Base-by-base conservation (phyloP, 2,113 vertebrate genomes). In the Urocolius indicus region DNA sequence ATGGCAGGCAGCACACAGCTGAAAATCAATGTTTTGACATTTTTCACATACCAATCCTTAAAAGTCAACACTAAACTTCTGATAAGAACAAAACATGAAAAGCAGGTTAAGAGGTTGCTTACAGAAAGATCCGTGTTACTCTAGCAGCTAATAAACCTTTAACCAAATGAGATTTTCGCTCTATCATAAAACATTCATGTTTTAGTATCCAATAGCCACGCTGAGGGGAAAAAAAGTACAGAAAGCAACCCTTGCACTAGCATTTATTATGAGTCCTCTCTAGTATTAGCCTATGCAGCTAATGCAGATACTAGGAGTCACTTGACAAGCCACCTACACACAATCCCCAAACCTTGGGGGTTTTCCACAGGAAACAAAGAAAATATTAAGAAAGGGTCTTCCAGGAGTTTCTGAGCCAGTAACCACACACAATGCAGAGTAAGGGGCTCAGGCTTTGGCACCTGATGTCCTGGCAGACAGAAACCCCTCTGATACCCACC, bases 21-120 rank as follows among this genome's bases (percentile, higher is more conserved):
- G 96, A 97, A 98, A 98, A 98, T 98, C 98, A 97, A 98, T 98
- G 98, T 98, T 98, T 97, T 98, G 98, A 97, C 95, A 34, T 98
- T 98, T 98, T 97, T 97, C 95, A 98, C 97, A 98, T 97, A 97
- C 96, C 96, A 93, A 96, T 98, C 98, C 98, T 98, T 98, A 97
- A 97, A 98, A 98, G 97, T 95, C 97, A 96, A 98, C 97, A 96
- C 84, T 75, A 93, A 96, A 97, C 97, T 97, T 98, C 88, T 96
- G 94, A 94, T 91, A 96, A 97, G 95, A 96, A 94, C 65, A 83
- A 82, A 83, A 84, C 58, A 90, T 52, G 29, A 76, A 76, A 73
- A 73, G 73, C 48, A 90, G 95, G 95, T 97, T 97, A 98, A 98
- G 89, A 96, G 95, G 92, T 57, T 96, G 97, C 91, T 97, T 83